Evolutionary conservation across 2,113 vertebrate species (phyloP).

Genomic region (Callaeas wilsoni): DNA sequence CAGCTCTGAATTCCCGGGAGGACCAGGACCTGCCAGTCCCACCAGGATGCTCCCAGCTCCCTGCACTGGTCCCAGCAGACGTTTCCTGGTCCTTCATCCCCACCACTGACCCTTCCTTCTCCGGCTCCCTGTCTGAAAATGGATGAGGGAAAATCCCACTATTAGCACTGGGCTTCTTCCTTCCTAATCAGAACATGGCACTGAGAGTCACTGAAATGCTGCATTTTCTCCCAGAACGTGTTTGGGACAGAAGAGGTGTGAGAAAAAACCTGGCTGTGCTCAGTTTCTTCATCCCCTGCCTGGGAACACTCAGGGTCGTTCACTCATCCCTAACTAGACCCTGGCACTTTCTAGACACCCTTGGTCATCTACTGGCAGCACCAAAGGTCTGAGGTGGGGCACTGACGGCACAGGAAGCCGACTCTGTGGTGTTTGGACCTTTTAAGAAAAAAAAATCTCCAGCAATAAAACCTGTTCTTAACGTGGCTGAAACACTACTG

Average conservation of each 20-base stretch:
- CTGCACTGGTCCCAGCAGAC: not conserved
- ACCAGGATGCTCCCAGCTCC: not conserved
- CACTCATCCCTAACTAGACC: not conserved
- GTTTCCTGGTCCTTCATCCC: too few relatives aligned
- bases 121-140: not conserved
- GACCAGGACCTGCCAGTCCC: not conserved
- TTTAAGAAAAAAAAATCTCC: not conserved
- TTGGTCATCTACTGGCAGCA: rapidly evolving
- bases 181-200: rapidly evolving
- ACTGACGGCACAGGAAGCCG: not conserved
- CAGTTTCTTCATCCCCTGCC: not conserved
- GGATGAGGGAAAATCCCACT: not conserved
- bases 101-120: not conserved
- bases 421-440: not conserved
- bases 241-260: not conserved
- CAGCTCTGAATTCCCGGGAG: not conserved
- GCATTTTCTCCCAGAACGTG: not conserved
- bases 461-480: not conserved
- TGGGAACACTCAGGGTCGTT: not conserved
- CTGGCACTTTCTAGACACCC: not conserved
- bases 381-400: not conserved
- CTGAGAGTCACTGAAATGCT: not conserved
- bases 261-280: not conserved
- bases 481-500: not conserved
- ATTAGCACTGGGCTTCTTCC: rapidly evolving